Conservation (phyloP, 2,888 invertebrate species). For the Colostygia pectinataria region DNA sequence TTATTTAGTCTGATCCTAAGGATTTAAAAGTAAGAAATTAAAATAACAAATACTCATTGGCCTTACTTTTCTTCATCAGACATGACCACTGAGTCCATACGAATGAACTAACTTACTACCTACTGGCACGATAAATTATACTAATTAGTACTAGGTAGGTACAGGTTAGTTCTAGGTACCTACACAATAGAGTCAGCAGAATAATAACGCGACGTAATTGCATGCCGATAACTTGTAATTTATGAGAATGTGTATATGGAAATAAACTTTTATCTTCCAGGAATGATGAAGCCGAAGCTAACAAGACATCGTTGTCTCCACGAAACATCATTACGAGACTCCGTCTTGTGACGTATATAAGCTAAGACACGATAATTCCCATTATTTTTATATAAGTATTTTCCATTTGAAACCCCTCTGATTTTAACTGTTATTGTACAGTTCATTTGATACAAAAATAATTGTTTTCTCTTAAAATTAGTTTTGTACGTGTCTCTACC, state of each 20-base stretch:
- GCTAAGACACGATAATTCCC: constrained; percentile 42
- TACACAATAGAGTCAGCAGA: too few relatives aligned
- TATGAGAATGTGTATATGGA: constrained; percentile 5
- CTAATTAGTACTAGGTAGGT: too few relatives aligned
- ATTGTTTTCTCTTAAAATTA: constrained; percentile 31
- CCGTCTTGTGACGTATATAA: constrained; percentile 73
- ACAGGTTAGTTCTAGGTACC: too few relatives aligned
- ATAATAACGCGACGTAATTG: background rate
- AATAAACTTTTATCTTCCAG: constrained; percentile 55
- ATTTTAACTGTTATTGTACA: constrained; percentile 31
- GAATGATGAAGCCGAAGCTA: constrained; percentile 75
- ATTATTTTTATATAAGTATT: constrained; percentile 39
- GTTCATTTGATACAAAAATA: constrained; percentile 31
- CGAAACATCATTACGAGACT: constrained; percentile 63
- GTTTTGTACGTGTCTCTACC: constrained; percentile 34
- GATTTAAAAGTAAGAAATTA: background rate
- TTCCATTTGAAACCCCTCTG: constrained; percentile 40
- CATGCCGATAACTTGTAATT: constrained; percentile 4
- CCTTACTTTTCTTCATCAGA: too few relatives aligned
- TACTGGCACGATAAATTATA: background rate
- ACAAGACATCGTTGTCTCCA: constrained; percentile 55
- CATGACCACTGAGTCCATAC: too few relatives aligned
- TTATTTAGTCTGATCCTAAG: background rate
- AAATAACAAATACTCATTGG: too few relatives aligned
- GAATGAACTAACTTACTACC: too few relatives aligned